These are phyloP conservation scores for Hydra vulgaris DNA, from an alignment of 30 jellyfish, hydroid and myxozoan species.

Conservation along the genomic window DNA sequence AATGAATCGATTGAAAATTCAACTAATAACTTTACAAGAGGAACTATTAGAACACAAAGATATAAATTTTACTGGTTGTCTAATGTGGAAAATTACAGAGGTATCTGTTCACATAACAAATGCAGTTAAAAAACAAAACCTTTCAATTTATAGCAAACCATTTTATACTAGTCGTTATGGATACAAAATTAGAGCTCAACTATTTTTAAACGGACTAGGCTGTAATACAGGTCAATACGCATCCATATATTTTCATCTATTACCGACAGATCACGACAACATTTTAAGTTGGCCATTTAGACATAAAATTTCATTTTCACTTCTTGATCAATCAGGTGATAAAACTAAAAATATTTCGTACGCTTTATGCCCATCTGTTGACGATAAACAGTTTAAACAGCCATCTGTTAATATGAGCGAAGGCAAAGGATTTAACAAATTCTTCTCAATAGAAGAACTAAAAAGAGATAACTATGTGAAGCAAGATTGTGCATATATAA, in stretches of 20 bases:
- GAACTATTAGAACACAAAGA: constrained; percentile 23
- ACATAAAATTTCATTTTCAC: constrained; percentile 46
- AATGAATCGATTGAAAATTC: constrained; percentile 30
- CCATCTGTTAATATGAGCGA: constrained; percentile 69
- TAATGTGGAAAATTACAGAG: constrained; percentile 41
- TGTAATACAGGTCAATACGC: constrained; percentile 37
- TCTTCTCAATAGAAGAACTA: constrained; percentile 40
- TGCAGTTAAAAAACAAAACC: constrained; percentile 39
- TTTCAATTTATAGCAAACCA: constrained; percentile 50
- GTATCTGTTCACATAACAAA: constrained; percentile 40
- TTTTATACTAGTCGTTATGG: constrained; percentile 57
- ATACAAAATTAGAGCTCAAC: constrained; percentile 67
- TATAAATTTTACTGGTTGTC: constrained; percentile 46
- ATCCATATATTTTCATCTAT: constrained; percentile 55
- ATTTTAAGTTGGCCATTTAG: constrained; percentile 64
- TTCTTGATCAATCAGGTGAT: constrained; percentile 58
- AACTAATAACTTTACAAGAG: constrained; percentile 29
- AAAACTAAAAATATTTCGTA: constrained; percentile 47
- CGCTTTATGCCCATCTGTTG: constrained; percentile 59
- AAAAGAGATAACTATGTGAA: constrained; percentile 48
- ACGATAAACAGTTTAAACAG: constrained; percentile 39
- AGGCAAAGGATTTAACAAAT: constrained; percentile 62
- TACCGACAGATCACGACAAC: constrained; percentile 68
- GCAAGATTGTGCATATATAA: constrained; percentile 40
- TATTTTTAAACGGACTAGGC: constrained; percentile 60